Evolutionary conservation across 2,113 vertebrate species (phyloP).

Genomic region (Pampusana beccarii): DNA sequence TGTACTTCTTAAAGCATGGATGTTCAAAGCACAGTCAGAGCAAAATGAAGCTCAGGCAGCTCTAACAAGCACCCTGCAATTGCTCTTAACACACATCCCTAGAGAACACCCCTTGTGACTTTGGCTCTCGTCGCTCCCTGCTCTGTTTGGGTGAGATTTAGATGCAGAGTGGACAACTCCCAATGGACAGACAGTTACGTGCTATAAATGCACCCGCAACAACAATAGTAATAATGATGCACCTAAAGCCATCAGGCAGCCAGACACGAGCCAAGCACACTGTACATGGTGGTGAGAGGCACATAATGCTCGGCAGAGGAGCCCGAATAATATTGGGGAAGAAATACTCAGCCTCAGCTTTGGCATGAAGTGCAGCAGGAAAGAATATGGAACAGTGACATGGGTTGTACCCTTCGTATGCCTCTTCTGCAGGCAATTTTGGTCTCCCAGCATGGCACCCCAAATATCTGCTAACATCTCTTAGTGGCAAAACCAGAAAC

Average conservation of each 20-base stretch:
- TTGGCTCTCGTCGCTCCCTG: fast-evolving
- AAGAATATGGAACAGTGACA: not conserved
- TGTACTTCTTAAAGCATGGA: not conserved
- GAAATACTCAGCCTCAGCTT: not conserved
- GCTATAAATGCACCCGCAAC: not conserved
- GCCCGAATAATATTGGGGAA: not conserved
- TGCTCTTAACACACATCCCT: not conserved
- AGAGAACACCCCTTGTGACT: not conserved
- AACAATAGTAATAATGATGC: not conserved
- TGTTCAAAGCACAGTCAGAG: not conserved
- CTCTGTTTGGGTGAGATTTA: not conserved
- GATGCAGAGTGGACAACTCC: not conserved
- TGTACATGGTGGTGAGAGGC: not conserved
- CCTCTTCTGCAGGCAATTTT: not conserved
- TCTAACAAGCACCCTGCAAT: not conserved
- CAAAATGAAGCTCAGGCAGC: not conserved
- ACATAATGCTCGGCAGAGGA: not conserved
- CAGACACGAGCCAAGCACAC: not conserved
- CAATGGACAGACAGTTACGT: not conserved
- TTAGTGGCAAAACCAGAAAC: not conserved
- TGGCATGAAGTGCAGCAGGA: not conserved
- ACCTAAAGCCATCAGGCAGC: not conserved
- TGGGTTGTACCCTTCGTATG: not conserved
- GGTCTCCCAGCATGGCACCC: not conserved
- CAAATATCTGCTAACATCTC: not conserved